phyloP scores from a whole-genome alignment of 2,113 vertebrate species.

The Leucosticte australis region DNA sequence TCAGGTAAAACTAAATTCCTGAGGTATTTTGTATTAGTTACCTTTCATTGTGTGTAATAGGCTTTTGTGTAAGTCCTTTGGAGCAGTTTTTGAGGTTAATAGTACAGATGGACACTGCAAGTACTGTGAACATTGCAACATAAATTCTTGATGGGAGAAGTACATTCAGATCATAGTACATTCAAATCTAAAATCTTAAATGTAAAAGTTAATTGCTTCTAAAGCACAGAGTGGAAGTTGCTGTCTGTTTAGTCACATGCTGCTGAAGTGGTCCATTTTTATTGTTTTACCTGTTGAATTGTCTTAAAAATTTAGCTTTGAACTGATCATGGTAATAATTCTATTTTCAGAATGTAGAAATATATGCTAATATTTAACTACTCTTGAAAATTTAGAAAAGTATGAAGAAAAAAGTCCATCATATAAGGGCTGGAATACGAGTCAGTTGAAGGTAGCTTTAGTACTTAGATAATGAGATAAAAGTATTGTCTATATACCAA shows the following conservation, averaged over 20 bases:
- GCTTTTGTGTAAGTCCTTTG: neutral
- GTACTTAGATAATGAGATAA: neutral
- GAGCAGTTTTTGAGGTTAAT: neutral
- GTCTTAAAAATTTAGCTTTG: neutral
- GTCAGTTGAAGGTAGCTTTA: neutral
- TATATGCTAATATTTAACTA: neutral
- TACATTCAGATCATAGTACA: neutral
- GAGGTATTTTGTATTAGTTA: neutral
- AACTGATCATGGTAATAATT: neutral
- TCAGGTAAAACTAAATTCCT: constrained; percentile 79
- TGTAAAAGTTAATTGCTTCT: neutral
- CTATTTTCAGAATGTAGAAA: neutral
- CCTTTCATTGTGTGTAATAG: neutral
- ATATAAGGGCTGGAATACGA: neutral
- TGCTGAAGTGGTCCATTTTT: neutral
- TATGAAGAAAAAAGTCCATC: neutral
- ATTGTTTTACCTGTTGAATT: neutral
- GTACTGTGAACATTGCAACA: neutral
- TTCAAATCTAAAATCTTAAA: neutral
- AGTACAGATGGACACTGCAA: neutral
- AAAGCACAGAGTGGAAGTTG: neutral
- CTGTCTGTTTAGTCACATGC: neutral
- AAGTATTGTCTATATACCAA: neutral
- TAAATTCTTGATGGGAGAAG: neutral
- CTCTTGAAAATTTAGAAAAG: neutral